Evolutionary conservation across 1,140 invertebrate species (phyloP), one percentile per base, ranked within the genome.

Genomic region (Cotesia glomerata): DNA sequence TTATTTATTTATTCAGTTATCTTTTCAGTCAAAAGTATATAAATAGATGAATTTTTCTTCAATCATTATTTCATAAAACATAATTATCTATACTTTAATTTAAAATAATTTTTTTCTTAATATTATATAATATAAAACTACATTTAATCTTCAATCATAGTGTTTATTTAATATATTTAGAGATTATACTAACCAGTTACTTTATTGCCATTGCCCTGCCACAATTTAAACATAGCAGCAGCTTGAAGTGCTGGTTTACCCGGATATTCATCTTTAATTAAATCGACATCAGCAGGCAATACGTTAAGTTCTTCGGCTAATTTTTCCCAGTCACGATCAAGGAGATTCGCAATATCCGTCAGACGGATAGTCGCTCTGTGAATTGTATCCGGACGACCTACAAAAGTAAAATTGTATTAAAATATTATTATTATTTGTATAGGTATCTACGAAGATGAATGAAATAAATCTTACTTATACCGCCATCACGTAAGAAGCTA

Each of bases 261-360:
- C 1, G 94, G 91, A 83, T 95, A 93, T 76, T 97, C 94, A 51
- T 92, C 91, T 82, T 96, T 94, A 61, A 98, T 97, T 67, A 94
- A 91, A 73, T 95, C 92, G 16, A 98, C 93, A 78, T 97, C 95
- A 16, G 93, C 92, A n/a, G 95, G 91, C 63, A 92, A 91, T 2
- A 99, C 91, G 70, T 95, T 95, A 45, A 98, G 86, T 81, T 95
- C 93, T 62, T 91, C 90, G 0, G 97, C 97, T 56, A 99, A 86
- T 35, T 92, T 91, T 56, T 96, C 92, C 97, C 97, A 99, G 86
- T 98, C 97, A 73, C 94, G 93, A 49, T 94, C 95, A 11, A 99
- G 85, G 9, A 96, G 88, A 87, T 97, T 96, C 51, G 95, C 96
- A 74, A 98, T 95, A 80, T 98, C 96, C 8, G 95, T 95, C 70